These are phyloP conservation scores for Falco berigora DNA, from an alignment of 2,797 vertebrate genomes.

Conservation along the genomic window DNA sequence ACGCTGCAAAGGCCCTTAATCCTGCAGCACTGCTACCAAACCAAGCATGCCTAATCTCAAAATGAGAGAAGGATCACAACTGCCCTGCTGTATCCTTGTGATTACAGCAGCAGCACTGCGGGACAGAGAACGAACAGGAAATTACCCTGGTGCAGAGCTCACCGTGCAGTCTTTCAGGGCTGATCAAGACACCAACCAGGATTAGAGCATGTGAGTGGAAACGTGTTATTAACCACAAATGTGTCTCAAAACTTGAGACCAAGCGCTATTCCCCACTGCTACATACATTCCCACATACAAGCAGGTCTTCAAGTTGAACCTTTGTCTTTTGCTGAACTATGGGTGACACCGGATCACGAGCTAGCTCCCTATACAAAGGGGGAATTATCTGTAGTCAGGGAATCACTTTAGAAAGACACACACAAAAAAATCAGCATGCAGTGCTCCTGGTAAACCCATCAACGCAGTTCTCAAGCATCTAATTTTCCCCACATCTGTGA, in stretches of 20 bases:
- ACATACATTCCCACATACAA: neutral
- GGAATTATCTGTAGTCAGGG: neutral
- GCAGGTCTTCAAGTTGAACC: neutral
- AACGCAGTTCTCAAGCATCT: neutral
- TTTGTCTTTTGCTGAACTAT: neutral
- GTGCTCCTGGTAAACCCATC: neutral
- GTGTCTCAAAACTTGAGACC: neutral
- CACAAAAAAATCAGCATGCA: neutral
- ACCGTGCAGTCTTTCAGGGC: neutral
- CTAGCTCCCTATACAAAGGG: neutral
- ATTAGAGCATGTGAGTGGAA: neutral
- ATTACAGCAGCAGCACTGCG: neutral
- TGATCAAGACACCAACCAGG: neutral
- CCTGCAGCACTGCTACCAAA: neutral
- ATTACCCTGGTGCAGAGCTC: neutral
- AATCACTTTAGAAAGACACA: neutral
- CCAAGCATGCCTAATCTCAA: neutral
- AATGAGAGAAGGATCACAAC: neutral
- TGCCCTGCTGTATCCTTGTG: fast-evolving
- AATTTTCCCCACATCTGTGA: neutral
- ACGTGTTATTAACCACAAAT: neutral
- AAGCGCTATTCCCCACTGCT: neutral
- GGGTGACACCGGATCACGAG: neutral
- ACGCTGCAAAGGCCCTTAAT: neutral
- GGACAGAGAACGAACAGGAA: neutral